Percentiles rank a stretch among this genome's conserved stretches.
phyloP scores from a whole-genome alignment of 2,797 vertebrate species.

The Carcharodon carcharias region DNA sequence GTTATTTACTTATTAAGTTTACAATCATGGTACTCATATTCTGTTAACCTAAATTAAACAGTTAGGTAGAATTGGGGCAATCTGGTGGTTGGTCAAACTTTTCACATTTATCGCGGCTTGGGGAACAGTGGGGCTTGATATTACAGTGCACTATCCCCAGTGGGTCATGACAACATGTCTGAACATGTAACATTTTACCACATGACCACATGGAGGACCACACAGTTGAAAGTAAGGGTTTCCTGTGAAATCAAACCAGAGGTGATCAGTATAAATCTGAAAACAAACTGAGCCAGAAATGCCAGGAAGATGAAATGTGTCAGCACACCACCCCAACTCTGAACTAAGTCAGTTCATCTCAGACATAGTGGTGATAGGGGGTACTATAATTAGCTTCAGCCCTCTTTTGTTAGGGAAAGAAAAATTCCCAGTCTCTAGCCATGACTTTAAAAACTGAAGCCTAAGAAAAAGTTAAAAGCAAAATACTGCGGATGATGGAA shows the following conservation, averaged over 20 bases:
- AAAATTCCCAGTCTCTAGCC: background rate
- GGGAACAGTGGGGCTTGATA: too few relatives aligned
- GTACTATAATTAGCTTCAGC: background rate
- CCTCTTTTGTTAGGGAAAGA: background rate
- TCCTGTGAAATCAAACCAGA: background rate
- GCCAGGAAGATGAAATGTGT: background rate
- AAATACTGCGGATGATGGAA: too few relatives aligned
- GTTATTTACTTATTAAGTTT: too few relatives aligned
- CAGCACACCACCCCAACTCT: background rate
- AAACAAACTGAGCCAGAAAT: background rate
- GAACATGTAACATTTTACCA: background rate
- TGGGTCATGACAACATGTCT: too few relatives aligned
- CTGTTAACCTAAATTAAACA: too few relatives aligned
- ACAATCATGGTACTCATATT: too few relatives aligned
- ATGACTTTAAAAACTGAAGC: background rate
- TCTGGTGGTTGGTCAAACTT: too few relatives aligned
- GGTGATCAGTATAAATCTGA: background rate
- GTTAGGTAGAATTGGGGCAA: too few relatives aligned
- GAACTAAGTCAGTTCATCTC: background rate
- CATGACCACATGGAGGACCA: background rate
- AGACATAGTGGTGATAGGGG: background rate
- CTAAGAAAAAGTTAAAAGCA: too few relatives aligned
- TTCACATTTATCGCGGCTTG: too few relatives aligned
- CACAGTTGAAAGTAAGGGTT: background rate
- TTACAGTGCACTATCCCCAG: too few relatives aligned